Percentiles rank a stretch among this genome's conserved stretches.
These are phyloP conservation scores for Melanotaenia nigrans DNA, from an alignment of 2,797 vertebrate species.

Conservation along the genomic window DNA sequence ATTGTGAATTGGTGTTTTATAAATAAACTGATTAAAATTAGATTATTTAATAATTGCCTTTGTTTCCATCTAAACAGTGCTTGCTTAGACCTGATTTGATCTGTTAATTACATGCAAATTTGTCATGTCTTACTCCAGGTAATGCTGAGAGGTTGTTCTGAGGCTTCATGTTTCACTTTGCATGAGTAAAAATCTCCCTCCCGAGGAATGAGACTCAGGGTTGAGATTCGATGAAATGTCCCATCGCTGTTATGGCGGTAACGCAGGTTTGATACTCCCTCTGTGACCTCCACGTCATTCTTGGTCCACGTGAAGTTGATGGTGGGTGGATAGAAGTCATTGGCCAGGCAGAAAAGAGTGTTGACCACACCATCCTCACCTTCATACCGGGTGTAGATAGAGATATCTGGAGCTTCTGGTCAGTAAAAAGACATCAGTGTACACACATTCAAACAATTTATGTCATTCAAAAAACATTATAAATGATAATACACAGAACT, in stretches of 20 bases:
- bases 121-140: not conserved
- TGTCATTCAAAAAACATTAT: not conserved
- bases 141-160: not conserved
- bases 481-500: not conserved
- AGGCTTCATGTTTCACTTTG: not conserved
- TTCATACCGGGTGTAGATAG: conserved; percentile 22
- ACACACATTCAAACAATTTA: too few relatives aligned
- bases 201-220: conserved; percentile 6
- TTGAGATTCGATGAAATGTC: conserved; percentile 35
- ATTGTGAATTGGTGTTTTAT: too few relatives aligned
- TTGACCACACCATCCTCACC: conserved; percentile 10
- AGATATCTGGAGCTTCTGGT: conserved; percentile 27
- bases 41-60: too few relatives aligned
- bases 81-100: too few relatives aligned
- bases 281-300: conserved; percentile 14
- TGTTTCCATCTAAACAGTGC: too few relatives aligned
- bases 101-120: too few relatives aligned
- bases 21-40: too few relatives aligned
- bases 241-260: conserved; percentile 26
- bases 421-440: not conserved
- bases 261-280: not conserved
- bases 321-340: conserved; percentile 38
- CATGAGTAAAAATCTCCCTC: not conserved
- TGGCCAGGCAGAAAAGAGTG: conserved; percentile 31
- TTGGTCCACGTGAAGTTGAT: conserved; percentile 39